Evolutionary conservation across 2,888 invertebrate genomes (phyloP), one percentile per base, ranked within the genome.

Genomic region (Oxycera nigricornis): DNA sequence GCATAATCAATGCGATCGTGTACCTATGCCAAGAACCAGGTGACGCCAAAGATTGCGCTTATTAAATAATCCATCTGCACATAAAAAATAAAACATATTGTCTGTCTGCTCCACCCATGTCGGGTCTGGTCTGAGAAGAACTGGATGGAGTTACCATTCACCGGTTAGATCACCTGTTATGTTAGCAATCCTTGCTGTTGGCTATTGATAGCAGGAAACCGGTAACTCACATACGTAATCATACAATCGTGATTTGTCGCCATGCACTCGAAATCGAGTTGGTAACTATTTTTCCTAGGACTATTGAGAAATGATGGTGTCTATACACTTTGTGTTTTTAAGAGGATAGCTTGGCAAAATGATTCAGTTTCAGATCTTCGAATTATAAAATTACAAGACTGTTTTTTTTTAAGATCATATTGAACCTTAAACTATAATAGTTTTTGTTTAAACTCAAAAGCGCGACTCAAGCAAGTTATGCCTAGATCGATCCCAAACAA

Each of bases 81-180:
- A n/a, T 24, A 28, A 61, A 30, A n/a, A 31, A 61, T 30, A 17
- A 9, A 55, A 22, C 52, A 55, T 20, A 55, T 14, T 4, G 28
- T 57, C 59, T 26, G 28, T 28, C 31, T 61, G 61, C n/a, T 30
- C 31, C 31, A 17, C 26, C 31, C 31, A 20, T 61, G 28, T 61
- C 9, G 7, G n/a, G 3, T 46, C 6, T 14, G 3, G 46, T 31
- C 28, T 31, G n/a, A n/a, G n/a, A n/a, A n/a, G 24, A 20, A 30
- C 17, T 26, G 17, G 31, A 24, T 65, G 65, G 24, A 65, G 65
- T 65, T 65, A 65, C 39, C 41, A 20, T 11, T 30, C 52, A 35
- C 30, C 31, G n/a, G 20, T 52, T 70, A 70, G 70, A 70, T 70
- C 70, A 70, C 70, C 52, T 52, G 70, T 70, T 70, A 70, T 55